A percentile compares a stretch with the other conserved stretches of the same genome.
These are phyloP conservation scores for Aleiodes sp. DNA, from an alignment of 1,140 invertebrate species.

Conservation along the genomic window DNA sequence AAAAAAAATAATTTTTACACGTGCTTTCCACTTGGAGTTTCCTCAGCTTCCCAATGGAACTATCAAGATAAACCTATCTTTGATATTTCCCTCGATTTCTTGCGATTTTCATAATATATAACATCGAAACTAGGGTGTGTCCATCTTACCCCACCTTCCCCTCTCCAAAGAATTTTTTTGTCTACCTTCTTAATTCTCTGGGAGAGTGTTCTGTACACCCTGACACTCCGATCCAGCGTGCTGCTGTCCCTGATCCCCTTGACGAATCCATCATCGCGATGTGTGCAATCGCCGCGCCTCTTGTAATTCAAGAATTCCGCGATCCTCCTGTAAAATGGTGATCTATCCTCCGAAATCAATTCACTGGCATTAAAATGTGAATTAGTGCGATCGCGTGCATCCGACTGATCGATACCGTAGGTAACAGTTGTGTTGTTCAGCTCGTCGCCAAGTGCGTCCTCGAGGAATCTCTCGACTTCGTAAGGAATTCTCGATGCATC, in stretches of 20 bases:
- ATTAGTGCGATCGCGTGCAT: conserved; percentile 30
- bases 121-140: no score
- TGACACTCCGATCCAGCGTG: conserved; percentile 35
- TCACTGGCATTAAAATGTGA: conserved; percentile 36
- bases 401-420: conserved; percentile 14
- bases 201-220: conserved; percentile 39
- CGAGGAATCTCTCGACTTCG: conserved; percentile 49
- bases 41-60: no score
- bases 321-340: conserved; percentile 6
- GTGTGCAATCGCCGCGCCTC: neutral
- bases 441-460: conserved; percentile 50
- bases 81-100: no score
- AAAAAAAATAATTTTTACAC: conserved; percentile 33
- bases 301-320: neutral
- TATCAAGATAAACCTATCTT: no score
- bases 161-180: neutral
- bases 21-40: no score
- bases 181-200: conserved; percentile 44
- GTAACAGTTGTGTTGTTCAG: conserved; percentile 39
- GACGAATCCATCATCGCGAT: neutral
- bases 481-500: conserved; percentile 25
- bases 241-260: conserved; percentile 19
- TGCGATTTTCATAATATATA: no score
- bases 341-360: conserved; percentile 34
- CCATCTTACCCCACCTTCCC: no score